These are phyloP conservation scores for Coryphaenoides rupestris DNA, from an alignment of 2,113 vertebrate species.

Conservation along the genomic window DNA sequence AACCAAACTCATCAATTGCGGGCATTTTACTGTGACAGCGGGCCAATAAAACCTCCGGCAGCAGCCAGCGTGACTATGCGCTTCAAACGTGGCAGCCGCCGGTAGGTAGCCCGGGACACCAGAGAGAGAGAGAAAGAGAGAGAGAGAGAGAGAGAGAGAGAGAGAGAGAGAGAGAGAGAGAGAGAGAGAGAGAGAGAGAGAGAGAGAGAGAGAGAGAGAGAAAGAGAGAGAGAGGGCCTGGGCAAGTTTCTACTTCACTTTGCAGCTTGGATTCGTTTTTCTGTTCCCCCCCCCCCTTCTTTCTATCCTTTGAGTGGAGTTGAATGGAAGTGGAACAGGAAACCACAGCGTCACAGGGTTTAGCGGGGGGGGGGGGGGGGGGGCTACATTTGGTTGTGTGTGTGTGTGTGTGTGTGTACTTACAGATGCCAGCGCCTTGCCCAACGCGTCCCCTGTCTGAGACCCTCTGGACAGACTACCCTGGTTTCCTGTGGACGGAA, in stretches of 20 bases:
- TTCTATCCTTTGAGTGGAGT: slow-evolving; percentile 33
- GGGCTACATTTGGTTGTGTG: too few relatives aligned
- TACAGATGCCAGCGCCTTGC: slow-evolving; percentile 95
- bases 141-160: too few relatives aligned
- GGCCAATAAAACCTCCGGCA: slow-evolving; percentile 57
- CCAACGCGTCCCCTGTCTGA: slow-evolving; percentile 92
- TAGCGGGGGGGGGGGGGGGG: slow-evolving; percentile 31
- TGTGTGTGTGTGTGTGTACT: slow-evolving; percentile 78
- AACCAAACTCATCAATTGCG: slow-evolving; percentile 66
- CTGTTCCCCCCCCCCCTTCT: too few relatives aligned
- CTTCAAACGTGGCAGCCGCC: slow-evolving; percentile 34
- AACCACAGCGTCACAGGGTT: background rate
- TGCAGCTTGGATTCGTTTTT: too few relatives aligned
- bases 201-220: too few relatives aligned
- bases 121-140: too few relatives aligned
- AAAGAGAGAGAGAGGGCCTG: too few relatives aligned
- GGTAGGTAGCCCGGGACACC: too few relatives aligned
- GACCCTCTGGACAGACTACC: slow-evolving; percentile 82
- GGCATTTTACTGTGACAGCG: slow-evolving; percentile 53
- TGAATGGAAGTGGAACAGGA: slow-evolving; percentile 21
- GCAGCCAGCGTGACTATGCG: slow-evolving; percentile 14
- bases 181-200: too few relatives aligned
- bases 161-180: too few relatives aligned
- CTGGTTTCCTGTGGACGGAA: slow-evolving; percentile 76
- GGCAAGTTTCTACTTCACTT: too few relatives aligned